Evolutionary conservation across 2,797 vertebrate genomes (phyloP).

Genomic region (Scarus forsteni): DNA sequence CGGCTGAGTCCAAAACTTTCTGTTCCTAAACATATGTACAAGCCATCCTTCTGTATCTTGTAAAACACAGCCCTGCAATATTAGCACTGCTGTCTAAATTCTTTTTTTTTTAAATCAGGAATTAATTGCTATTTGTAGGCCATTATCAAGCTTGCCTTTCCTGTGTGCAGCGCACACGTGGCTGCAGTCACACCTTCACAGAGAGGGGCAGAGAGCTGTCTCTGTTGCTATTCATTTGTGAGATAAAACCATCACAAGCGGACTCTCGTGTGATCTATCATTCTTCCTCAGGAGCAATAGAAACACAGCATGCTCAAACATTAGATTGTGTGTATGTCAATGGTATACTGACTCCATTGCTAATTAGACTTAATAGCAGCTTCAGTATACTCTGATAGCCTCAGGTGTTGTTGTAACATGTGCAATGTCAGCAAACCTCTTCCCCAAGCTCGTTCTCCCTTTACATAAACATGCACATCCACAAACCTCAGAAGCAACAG

Average conservation of each 20-base stretch:
- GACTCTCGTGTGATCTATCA: conserved; percentile 15
- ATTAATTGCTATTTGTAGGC: conserved; percentile 15
- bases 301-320: conserved; percentile 5
- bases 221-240: conserved; percentile 36
- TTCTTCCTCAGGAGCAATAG: conserved; percentile 8
- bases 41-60: no score
- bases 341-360: conserved; percentile 7
- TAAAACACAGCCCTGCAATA: no score
- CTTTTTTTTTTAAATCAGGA: not conserved
- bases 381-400: conserved; percentile 1
- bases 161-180: conserved; percentile 7
- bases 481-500: conserved; percentile 22
- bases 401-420: not conserved
- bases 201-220: conserved; percentile 5
- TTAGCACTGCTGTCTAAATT: no score
- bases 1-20: not conserved
- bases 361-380: not conserved
- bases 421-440: conserved; percentile 5
- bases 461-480: conserved; percentile 2
- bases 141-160: not conserved
- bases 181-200: conserved; percentile 10
- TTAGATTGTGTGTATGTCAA: conserved; percentile 16
- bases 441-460: not conserved
- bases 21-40: no score
- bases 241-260: conserved; percentile 45